Evolutionary conservation across 2,797 vertebrate genomes (phyloP), one percentile per base, ranked within the genome.

Genomic region (Danio kyathit): DNA sequence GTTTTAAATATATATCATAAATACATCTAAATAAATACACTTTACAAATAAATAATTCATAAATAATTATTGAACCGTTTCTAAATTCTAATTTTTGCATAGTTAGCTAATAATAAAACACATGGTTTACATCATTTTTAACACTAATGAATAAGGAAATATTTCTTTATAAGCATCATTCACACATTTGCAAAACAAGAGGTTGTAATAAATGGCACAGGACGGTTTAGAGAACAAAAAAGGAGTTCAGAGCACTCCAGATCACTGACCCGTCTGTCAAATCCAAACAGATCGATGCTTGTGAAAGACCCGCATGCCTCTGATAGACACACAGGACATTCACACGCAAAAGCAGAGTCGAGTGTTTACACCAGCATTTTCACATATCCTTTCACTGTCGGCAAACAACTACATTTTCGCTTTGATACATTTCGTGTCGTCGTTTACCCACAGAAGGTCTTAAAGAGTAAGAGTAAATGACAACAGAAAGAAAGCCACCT

Each of bases 241-340:
- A 29, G 4, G 5, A 16, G 70, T 41, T 80, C 43, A 65, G 6
- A 41, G 70, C 54, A 46, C 79, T 65, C 19, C 7, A 40, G 71
- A 65, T 65, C 41, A 4, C 61, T 74, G 61, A 66, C 70, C 69
- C 3, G n/a, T 65, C 12, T 17, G 59, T 64, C 60, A 74, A 52
- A 71, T 41, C 43, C 66, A 72, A 79, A 79, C 59, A 72, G n/a
- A 79, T 79, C 67, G 3, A 71, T 63, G 57, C 48, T 72, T 79
- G 59, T 72, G 57, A 72, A 72, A 64, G 29, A 72, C 13, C 67
- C 51, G 17, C 57, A 52, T 52, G 66, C 48, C 46, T 41, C 66
- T n/a, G 21, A 63, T 6, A 49, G 59, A 63, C 11, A 16, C 57
- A 72, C 13, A 21, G 57, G 67, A 54, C 57, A 44, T 43, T 71